Evolutionary conservation across 2,113 vertebrate species (phyloP).

Genomic region (Cryptomyrus ogoouensis): DNA sequence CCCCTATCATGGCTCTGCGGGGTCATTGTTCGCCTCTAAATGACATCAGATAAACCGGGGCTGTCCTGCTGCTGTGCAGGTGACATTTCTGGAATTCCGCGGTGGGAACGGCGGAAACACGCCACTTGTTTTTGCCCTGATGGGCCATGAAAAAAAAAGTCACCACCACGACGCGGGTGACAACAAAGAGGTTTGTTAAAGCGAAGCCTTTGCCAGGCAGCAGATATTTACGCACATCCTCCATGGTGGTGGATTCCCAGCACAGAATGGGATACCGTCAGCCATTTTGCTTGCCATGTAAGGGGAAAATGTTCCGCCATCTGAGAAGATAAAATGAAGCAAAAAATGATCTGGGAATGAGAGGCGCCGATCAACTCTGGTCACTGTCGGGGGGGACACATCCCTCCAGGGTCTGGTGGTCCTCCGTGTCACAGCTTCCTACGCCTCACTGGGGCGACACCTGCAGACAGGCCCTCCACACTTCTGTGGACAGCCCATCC

Average conservation of each 20-base stretch:
- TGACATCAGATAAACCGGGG: constrained; percentile 15
- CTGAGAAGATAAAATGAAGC: neutral
- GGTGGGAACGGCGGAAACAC: neutral
- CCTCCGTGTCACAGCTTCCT: neutral
- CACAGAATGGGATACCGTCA: neutral
- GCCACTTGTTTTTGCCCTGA: too few relatives aligned
- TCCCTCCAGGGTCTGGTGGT: neutral
- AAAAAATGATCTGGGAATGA: neutral
- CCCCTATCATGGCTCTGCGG: constrained; percentile 6
- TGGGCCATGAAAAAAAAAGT: neutral
- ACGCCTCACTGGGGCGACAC: neutral
- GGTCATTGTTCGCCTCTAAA: constrained; percentile 15
- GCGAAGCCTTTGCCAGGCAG: neutral
- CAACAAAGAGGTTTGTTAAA: neutral
- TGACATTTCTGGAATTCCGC: constrained; percentile 13
- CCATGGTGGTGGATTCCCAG: neutral
- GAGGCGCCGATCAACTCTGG: neutral
- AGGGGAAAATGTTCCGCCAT: neutral
- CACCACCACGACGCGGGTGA: neutral
- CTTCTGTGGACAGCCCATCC: neutral
- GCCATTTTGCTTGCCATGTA: neutral
- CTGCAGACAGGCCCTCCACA: neutral
- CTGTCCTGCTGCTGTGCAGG: neutral
- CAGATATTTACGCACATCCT: neutral
- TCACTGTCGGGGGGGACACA: neutral